These are phyloP conservation scores for Hanleya hanleyi DNA, from an alignment of 2,888 invertebrate genomes.

Conservation along the genomic window DNA sequence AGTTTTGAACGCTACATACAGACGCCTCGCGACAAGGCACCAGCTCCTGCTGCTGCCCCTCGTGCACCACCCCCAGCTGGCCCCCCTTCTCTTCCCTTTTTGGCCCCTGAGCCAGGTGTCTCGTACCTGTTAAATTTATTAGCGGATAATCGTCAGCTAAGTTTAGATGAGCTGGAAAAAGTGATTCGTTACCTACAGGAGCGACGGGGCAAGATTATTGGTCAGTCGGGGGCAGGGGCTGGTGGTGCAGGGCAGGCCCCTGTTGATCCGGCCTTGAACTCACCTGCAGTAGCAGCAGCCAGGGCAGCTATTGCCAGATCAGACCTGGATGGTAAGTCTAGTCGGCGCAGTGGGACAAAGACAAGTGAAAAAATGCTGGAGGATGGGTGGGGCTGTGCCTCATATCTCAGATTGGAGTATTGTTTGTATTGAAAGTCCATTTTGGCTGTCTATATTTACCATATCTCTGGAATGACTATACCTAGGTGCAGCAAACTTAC, in stretches of 20 bases:
- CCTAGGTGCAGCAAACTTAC: too few species aligned
- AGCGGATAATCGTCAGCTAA: slow-evolving; percentile 82
- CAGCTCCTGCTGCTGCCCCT: slow-evolving; percentile 33
- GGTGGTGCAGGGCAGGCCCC: too few species aligned
- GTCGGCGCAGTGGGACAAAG: too few species aligned
- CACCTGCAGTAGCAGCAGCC: not conserved
- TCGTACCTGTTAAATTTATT: slow-evolving; percentile 82
- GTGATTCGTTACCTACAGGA: slow-evolving; percentile 80
- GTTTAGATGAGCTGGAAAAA: slow-evolving; percentile 66
- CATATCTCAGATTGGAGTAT: too few species aligned
- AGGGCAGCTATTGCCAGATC: not conserved
- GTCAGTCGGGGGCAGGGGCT: too few species aligned
- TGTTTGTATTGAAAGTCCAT: too few species aligned
- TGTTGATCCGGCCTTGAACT: not conserved
- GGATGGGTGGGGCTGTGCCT: too few species aligned
- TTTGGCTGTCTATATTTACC: too few species aligned
- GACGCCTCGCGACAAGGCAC: slow-evolving; percentile 56
- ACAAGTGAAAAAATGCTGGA: too few species aligned
- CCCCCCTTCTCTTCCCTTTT: slow-evolving; percentile 41
- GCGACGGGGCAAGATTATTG: slow-evolving; percentile 77
- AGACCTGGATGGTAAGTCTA: too few species aligned
- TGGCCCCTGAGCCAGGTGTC: slow-evolving; percentile 60
- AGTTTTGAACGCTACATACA: slow-evolving; percentile 73
- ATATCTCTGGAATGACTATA: too few species aligned
- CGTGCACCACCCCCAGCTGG: slow-evolving; percentile 35